Conservation (phyloP, 2,888 invertebrate species). For the Cataglyphis cursor region DNA sequence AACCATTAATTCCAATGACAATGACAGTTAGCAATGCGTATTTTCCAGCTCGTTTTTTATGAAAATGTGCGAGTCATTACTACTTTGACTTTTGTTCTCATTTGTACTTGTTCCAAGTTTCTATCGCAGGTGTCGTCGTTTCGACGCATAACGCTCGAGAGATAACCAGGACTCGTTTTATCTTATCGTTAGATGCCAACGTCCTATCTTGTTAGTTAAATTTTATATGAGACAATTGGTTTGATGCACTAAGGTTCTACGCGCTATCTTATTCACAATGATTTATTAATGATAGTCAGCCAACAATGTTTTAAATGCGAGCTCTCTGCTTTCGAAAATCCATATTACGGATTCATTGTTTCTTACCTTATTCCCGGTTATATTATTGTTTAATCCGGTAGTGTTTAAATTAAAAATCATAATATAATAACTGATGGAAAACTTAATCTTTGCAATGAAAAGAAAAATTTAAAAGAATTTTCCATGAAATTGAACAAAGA, state of each 20-base stretch:
- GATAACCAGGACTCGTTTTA: slow-evolving; percentile 60
- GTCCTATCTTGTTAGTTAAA: slow-evolving; percentile 55
- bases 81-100: slow-evolving; percentile 30
- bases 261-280: slow-evolving; percentile 3
- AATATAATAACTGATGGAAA: not conserved
- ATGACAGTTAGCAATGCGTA: slow-evolving; percentile 26
- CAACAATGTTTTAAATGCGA: slow-evolving; percentile 7
- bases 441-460: not conserved
- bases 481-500: slow-evolving; percentile 6
- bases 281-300: slow-evolving; percentile 37
- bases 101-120: slow-evolving; percentile 15
- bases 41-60: slow-evolving; percentile 34
- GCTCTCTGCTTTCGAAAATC: slow-evolving; percentile 28
- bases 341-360: not conserved
- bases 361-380: slow-evolving; percentile 7
- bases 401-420: slow-evolving; percentile 32
- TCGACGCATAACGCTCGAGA: slow-evolving; percentile 31
- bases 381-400: not conserved
- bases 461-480: not conserved
- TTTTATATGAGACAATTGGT: slow-evolving; percentile 43
- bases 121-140: slow-evolving; percentile 57
- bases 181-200: slow-evolving; percentile 47
- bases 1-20: slow-evolving; percentile 31
- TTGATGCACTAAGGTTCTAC: slow-evolving; percentile 8
- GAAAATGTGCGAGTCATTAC: slow-evolving; percentile 29